phyloP scores from a whole-genome alignment of 1,140 invertebrate genomes.

The Danaus plexippus region DNA sequence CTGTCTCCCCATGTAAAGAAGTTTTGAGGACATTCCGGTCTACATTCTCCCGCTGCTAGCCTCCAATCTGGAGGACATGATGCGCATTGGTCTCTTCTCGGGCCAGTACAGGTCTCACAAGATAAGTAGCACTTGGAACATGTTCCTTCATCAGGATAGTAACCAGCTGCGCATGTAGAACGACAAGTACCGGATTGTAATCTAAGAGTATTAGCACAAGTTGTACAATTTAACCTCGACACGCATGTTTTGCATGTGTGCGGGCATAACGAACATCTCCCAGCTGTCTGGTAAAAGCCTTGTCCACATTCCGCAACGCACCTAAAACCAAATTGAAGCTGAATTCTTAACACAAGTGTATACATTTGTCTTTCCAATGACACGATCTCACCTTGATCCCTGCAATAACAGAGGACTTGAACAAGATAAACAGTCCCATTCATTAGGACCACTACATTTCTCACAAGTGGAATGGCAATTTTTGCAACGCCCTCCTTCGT shows the following conservation, averaged over 20 bases:
- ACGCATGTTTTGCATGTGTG: slow-evolving; percentile 84
- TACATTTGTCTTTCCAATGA: slow-evolving; percentile 28
- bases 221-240: slow-evolving; percentile 82
- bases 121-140: slow-evolving; percentile 86
- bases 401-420: slow-evolving; percentile 78
- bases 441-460: slow-evolving; percentile 80
- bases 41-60: slow-evolving; percentile 83
- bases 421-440: slow-evolving; percentile 81
- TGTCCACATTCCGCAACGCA: slow-evolving; percentile 83
- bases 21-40: slow-evolving; percentile 85
- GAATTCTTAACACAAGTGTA: slow-evolving; percentile 25
- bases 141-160: slow-evolving; percentile 85
- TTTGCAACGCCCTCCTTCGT: slow-evolving; percentile 78
- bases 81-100: slow-evolving; percentile 85
- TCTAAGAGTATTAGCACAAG: slow-evolving; percentile 80
- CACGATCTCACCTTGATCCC: slow-evolving; percentile 56
- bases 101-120: slow-evolving; percentile 78
- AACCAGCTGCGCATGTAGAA: slow-evolving; percentile 80
- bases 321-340: slow-evolving; percentile 44
- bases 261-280: slow-evolving; percentile 80
- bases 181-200: slow-evolving; percentile 86
- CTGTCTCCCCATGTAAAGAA: slow-evolving; percentile 84
- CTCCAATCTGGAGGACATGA: slow-evolving; percentile 83
- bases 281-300: slow-evolving; percentile 80
- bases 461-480: slow-evolving; percentile 82